Base-by-base conservation (phyloP, 2,797 vertebrate species). In the Pangasius larnaudii region DNA sequence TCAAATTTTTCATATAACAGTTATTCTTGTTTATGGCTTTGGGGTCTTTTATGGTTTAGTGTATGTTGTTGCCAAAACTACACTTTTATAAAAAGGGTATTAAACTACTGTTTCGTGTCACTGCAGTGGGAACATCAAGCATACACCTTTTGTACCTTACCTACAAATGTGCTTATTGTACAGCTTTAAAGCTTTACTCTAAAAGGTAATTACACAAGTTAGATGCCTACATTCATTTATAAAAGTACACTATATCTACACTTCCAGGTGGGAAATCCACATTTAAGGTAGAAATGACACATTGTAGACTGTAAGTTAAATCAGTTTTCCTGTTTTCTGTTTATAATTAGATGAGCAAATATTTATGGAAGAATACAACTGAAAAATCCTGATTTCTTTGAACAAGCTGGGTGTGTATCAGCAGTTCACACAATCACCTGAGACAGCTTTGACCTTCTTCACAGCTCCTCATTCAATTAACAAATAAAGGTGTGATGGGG, bases 391-490 rank as follows among this genome's bases (percentile, higher is more conserved):
- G 59, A 46, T 30, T 83, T 81, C 22, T 61, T 11, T 16, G 49
- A 39, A 58, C 5, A 22, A 82, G 24, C 63, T 51, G 42, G 19
- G 58, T 78, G 85, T 65, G 59, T 49, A 59, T 77, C 39, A 77
- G 39, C 53, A 19, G 59, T 72, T 77, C 36, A 86, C 78, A 46
- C 86, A 85, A 71, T 75, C 27, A 79, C 27, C 69, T 59, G 42
- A 39, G 53, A 56, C 56, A 2, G 14, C 74, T 69, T 56, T 16
- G 22, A 83, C 36, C 61, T 58, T 77, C 69, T 74, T 89, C 61
- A 88, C 91, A 95, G 92, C 94, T 92, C 59, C 36, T 53, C 88
- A 88, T 89, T 94, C 91, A 93, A 94, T 95, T 92, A 94, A 74
- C 90, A 67, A 39, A 49, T 63, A 16, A 79, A 91, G 92, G 93